Evolutionary conservation across 2,888 invertebrate species (phyloP).

Genomic region (Melanostoma mellinum): DNA sequence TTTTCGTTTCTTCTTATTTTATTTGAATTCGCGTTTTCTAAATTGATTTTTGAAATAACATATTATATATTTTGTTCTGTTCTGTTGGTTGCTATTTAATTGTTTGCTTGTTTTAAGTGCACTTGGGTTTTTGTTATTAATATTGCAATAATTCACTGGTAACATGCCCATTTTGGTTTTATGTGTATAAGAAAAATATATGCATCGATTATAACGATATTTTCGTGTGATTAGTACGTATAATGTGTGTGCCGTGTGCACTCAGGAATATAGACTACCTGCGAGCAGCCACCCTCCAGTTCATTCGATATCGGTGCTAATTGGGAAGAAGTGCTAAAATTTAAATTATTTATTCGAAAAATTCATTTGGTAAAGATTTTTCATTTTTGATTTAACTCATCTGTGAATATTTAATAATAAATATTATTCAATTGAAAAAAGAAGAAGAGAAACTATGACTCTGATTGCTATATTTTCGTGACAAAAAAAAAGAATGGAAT

Average conservation of each 20-base stretch:
- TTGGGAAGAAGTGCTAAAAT: constrained; percentile 83
- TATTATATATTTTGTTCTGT: constrained; percentile 6
- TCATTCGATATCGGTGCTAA: constrained; percentile 86
- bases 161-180: constrained; percentile 60
- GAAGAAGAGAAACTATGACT: background rate
- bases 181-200: constrained; percentile 63
- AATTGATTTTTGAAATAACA: constrained; percentile 11
- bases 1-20: background rate
- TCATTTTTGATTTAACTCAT: constrained; percentile 18
- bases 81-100: background rate
- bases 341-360: constrained; percentile 66
- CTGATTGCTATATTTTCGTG: too few species aligned
- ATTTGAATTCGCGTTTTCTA: constrained; percentile 4
- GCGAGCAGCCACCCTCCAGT: constrained; percentile 82
- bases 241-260: constrained; percentile 85
- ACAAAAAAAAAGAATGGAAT: background rate
- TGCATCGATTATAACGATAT: constrained; percentile 74
- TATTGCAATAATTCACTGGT: constrained; percentile 57
- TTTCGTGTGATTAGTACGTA: constrained; percentile 76
- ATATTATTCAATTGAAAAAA: background rate
- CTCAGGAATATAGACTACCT: constrained; percentile 85
- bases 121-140: constrained; percentile 42
- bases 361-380: constrained; percentile 57
- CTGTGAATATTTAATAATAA: constrained; percentile 32
- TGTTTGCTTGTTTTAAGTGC: constrained; percentile 22